A percentile compares a stretch with the other conserved stretches of the same genome.
These are phyloP conservation scores for Pantherophis vulpinus DNA, from an alignment of 2,797 vertebrate species.

Conservation along the genomic window DNA sequence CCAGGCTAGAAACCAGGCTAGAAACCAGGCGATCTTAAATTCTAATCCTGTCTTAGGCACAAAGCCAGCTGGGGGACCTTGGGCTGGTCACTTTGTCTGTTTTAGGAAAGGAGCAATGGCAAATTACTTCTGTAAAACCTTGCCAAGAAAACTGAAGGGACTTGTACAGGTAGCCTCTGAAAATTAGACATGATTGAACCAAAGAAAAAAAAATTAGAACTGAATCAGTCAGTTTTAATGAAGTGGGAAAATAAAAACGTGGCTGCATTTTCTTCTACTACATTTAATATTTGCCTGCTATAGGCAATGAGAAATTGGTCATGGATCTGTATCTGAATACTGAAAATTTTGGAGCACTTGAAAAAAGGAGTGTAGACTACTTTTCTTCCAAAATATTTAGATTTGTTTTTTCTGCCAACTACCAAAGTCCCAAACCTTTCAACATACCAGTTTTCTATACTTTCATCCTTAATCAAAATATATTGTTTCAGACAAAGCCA, in stretches of 20 bases:
- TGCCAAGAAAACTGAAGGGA: neutral
- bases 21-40: neutral
- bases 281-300: neutral
- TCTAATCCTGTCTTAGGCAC: neutral
- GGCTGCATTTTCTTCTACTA: neutral
- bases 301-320: neutral
- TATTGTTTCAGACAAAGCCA: conserved; percentile 24
- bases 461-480: neutral
- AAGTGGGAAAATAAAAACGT: neutral
- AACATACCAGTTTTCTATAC: neutral
- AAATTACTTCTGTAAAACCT: neutral
- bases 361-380: neutral
- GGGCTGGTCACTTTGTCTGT: neutral
- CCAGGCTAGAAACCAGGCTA: neutral
- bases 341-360: neutral
- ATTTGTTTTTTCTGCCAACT: neutral
- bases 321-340: neutral
- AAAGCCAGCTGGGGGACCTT: neutral
- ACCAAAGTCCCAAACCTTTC: neutral
- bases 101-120: neutral
- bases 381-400: neutral
- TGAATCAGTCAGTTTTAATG: neutral
- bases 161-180: neutral
- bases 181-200: neutral
- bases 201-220: neutral